phyloP scores from a whole-genome alignment of 2,113 vertebrate genomes.

The Cyanoderma ruficeps region DNA sequence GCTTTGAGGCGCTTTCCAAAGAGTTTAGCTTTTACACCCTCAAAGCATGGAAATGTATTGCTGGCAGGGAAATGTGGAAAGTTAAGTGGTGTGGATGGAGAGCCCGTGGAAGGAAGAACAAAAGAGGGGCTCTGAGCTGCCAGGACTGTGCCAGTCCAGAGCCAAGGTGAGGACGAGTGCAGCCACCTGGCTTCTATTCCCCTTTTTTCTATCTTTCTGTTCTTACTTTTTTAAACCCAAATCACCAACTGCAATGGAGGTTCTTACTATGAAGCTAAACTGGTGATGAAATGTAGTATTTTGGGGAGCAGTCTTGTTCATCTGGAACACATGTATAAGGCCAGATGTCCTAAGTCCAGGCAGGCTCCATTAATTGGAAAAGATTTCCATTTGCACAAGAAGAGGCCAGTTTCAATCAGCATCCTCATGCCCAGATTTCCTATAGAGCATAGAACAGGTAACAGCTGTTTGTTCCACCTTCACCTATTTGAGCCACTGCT shows the following conservation, averaged over 20 bases:
- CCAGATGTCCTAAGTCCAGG: background rate
- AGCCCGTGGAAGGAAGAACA: background rate
- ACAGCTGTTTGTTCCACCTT: background rate
- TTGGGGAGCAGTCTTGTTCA: background rate
- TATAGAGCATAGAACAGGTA: background rate
- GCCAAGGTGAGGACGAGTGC: background rate
- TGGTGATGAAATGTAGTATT: background rate
- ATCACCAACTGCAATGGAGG: background rate
- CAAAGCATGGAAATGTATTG: background rate
- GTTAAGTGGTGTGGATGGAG: background rate
- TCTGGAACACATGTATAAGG: background rate
- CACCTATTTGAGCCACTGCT: background rate
- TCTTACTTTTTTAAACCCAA: background rate
- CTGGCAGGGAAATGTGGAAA: background rate
- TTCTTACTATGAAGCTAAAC: background rate
- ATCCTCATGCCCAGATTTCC: background rate
- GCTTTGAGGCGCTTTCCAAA: background rate
- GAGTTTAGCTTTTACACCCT: background rate
- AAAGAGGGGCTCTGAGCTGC: background rate
- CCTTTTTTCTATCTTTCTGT: background rate
- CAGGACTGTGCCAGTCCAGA: background rate
- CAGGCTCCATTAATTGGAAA: background rate
- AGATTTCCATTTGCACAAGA: background rate
- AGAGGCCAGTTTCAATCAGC: background rate
- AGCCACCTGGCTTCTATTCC: background rate